Base-by-base conservation (phyloP, 2,888 invertebrate genomes). In the Apodemia hepburni region DNA sequence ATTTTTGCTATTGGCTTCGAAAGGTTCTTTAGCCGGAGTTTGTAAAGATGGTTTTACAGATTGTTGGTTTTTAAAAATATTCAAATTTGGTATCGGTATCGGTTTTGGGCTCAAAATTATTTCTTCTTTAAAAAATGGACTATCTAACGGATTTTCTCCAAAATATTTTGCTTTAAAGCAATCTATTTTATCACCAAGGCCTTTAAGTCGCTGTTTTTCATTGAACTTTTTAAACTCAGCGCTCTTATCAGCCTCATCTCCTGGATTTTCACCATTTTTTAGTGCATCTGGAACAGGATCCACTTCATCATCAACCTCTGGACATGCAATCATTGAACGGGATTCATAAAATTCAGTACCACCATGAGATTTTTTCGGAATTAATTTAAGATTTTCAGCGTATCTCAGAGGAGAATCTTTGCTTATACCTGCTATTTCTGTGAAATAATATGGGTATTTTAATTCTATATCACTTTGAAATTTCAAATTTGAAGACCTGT, bases 131-230 rank as follows among this genome's bases (percentile, higher is more conserved):
- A 96, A 96, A 69, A 96, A 89, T 0, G 96, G 96, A 83, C 94
- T 96, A 70, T 96, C 96, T 62, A 96, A 80, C 0, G 96, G 96
- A 78, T 96, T 93, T 65, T 92, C 88, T 1, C 95, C 96, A 77
- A 96, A 96, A 77, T 94, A 96, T 84, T 95, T 95, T 0, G 89
- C 87, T 79, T 95, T 95, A 35, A 95, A 93, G 73, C 96, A 96
- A 68, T 95, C 94, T 22, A 96, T 94, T 85, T 95, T 95, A 68
- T 95, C 94, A 0, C 96, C 96, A 27, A 96, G 81, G 2, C 94
- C 93, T 66, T 83, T 82, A 0, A 96, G 80, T 63, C 95, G 89
- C 0, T 92, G 92, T 62, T 81, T 78, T 69, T 89, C 76, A 67
- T 85, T 83, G 15, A 70, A 64, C 58, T 75, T 71, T 33, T 81